Evolutionary conservation across 1,140 invertebrate genomes (phyloP).

Genomic region (Rhagoletis zephyria): DNA sequence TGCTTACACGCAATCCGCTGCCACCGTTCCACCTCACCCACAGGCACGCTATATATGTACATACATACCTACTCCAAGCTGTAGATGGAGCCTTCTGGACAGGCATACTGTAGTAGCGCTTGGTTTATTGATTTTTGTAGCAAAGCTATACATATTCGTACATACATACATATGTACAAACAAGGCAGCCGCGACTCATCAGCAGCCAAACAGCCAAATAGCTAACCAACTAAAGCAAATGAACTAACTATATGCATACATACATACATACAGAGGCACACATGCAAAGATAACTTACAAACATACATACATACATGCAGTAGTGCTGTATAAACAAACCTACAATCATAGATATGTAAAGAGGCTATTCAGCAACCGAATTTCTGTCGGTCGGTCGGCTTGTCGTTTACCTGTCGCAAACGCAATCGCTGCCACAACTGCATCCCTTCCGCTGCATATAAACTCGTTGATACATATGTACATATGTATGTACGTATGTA

Average conservation of each 20-base stretch:
- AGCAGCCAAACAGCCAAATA: constrained; percentile 34
- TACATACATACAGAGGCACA: neutral
- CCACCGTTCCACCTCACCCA: neutral
- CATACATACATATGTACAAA: neutral
- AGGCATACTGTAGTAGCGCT: neutral
- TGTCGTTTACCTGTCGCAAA: constrained; percentile 45
- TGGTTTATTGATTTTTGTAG: constrained; percentile 44
- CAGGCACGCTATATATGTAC: neutral
- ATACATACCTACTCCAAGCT: neutral
- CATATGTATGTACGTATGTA: too few relatives aligned
- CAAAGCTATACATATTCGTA: neutral
- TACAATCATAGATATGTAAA: neutral
- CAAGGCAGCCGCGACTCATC: constrained; percentile 44
- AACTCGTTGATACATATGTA: neutral
- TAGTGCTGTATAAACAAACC: neutral
- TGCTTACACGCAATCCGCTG: constrained; percentile 30
- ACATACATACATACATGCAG: neutral
- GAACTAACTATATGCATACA: constrained; percentile 1
- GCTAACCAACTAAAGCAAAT: constrained; percentile 36
- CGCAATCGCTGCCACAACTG: constrained; percentile 18
- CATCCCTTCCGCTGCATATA: constrained; percentile 16
- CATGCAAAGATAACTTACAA: neutral
- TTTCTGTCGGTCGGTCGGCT: constrained; percentile 42
- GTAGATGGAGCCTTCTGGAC: neutral
- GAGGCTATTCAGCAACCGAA: constrained; percentile 1